Conservation (phyloP, 2,888 invertebrate species). For the Dolomedes plantarius region DNA sequence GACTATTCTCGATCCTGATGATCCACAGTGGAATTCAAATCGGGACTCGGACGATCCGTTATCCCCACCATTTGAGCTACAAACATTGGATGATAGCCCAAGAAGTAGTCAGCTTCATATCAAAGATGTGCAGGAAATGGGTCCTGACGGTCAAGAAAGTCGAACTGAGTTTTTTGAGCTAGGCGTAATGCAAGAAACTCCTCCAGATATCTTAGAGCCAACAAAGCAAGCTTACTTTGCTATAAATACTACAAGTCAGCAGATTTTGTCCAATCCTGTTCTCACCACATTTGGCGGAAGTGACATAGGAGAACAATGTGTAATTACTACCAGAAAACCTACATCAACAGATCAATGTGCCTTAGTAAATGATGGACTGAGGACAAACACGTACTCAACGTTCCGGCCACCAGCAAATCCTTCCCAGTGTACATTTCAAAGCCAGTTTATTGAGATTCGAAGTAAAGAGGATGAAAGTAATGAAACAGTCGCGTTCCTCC, state of each 20-base stretch:
- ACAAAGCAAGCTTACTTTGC: constrained; percentile 49
- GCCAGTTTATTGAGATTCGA: constrained; percentile 3
- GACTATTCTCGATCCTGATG: constrained; percentile 23
- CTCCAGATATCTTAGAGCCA: constrained; percentile 60
- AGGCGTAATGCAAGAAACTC: constrained; percentile 46
- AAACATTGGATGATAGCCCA: constrained; percentile 64
- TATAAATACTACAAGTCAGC: constrained; percentile 28
- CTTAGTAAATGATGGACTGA: constrained; percentile 49
- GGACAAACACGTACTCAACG: constrained; percentile 58
- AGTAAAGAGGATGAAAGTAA: background rate
- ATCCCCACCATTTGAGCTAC: constrained; percentile 52
- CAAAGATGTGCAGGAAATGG: constrained; percentile 54
- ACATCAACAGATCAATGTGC: constrained; percentile 53
- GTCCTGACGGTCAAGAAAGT: constrained; percentile 49
- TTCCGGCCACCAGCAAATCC: constrained; percentile 49
- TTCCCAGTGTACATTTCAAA: constrained; percentile 28
- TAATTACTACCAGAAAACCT: constrained; percentile 42
- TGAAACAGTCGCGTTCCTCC: constrained; percentile 15
- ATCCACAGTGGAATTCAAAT: constrained; percentile 19
- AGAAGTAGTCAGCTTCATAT: constrained; percentile 60
- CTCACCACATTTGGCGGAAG: constrained; percentile 31
- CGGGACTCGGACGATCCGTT: constrained; percentile 30
- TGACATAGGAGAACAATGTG: constrained; percentile 46
- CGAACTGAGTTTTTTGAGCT: constrained; percentile 49
- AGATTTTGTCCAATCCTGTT: constrained; percentile 34